phyloP scores from a whole-genome alignment of 2,113 vertebrate species.

The Amia ocellicauda region DNA sequence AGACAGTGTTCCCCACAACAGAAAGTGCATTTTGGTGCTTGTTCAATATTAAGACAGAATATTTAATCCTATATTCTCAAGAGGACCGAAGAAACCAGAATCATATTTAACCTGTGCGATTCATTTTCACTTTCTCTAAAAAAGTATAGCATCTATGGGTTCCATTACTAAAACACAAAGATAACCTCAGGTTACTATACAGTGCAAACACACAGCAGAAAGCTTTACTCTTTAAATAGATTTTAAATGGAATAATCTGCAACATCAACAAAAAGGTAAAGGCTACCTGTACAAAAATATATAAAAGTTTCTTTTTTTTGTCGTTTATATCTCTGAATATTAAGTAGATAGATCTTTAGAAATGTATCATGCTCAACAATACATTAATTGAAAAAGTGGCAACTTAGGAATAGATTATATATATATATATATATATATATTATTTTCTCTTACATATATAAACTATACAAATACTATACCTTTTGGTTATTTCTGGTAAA shows the following conservation, averaged over 20 bases:
- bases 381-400: slow-evolving; percentile 85
- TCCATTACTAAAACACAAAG: slow-evolving; percentile 8
- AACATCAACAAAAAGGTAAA: slow-evolving; percentile 17
- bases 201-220: slow-evolving; percentile 24
- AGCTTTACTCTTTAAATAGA: slow-evolving; percentile 19
- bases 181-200: slow-evolving; percentile 2
- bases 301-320: slow-evolving; percentile 69
- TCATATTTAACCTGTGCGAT: neutral
- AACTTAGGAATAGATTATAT: slow-evolving; percentile 82
- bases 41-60: too few species aligned
- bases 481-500: slow-evolving; percentile 91
- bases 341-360: slow-evolving; percentile 70
- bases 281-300: slow-evolving; percentile 83
- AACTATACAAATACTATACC: slow-evolving; percentile 85
- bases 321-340: slow-evolving; percentile 68
- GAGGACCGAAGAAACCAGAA: neutral
- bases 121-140: neutral
- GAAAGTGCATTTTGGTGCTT: too few species aligned
- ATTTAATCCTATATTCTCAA: neutral
- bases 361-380: slow-evolving; percentile 91
- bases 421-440: slow-evolving; percentile 71
- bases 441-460: slow-evolving; percentile 48
- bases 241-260: slow-evolving; percentile 22
- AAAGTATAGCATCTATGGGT: neutral
- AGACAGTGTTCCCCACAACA: too few species aligned